These are phyloP conservation scores for Iselma pallidipennis DNA, from an alignment of 2,888 invertebrate genomes.

Conservation along the genomic window DNA sequence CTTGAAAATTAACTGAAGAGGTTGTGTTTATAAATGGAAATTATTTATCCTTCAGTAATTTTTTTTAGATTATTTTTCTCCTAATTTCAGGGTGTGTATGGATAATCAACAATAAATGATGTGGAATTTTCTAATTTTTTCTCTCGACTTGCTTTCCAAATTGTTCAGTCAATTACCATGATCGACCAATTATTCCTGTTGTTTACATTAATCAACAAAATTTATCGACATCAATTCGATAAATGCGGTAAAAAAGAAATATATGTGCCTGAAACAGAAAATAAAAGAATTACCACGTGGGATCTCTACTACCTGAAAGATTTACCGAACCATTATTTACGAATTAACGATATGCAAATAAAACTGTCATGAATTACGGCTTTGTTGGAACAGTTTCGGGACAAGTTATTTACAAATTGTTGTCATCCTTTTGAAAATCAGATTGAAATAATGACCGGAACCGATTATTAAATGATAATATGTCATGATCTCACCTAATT, in stretches of 20 bases:
- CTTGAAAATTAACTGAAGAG: too few relatives aligned
- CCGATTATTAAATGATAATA: conserved; percentile 8
- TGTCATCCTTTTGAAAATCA: conserved; percentile 10
- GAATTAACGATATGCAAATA: conserved; percentile 14
- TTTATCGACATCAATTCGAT: not conserved
- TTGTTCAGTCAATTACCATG: not conserved
- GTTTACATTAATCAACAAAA: not conserved
- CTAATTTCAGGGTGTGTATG: too few relatives aligned
- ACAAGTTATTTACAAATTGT: conserved; percentile 17
- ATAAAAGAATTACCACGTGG: too few relatives aligned
- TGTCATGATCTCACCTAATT: conserved; percentile 9
- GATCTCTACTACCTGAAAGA: too few relatives aligned
- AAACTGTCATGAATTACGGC: conserved; percentile 9
- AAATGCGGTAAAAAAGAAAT: not conserved
- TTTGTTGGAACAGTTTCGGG: conserved; percentile 18
- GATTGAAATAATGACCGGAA: conserved; percentile 13
- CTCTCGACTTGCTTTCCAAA: not conserved
- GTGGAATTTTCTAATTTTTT: not conserved
- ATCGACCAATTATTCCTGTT: not conserved
- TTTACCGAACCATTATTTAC: conserved; percentile 10
- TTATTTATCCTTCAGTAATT: too few relatives aligned
- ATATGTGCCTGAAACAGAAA: not conserved
- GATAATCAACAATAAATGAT: too few relatives aligned
- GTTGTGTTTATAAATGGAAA: too few relatives aligned
- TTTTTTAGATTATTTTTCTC: too few relatives aligned